phyloP scores from a whole-genome alignment of 2,888 invertebrate species.

The Leptopilina syphax region DNA sequence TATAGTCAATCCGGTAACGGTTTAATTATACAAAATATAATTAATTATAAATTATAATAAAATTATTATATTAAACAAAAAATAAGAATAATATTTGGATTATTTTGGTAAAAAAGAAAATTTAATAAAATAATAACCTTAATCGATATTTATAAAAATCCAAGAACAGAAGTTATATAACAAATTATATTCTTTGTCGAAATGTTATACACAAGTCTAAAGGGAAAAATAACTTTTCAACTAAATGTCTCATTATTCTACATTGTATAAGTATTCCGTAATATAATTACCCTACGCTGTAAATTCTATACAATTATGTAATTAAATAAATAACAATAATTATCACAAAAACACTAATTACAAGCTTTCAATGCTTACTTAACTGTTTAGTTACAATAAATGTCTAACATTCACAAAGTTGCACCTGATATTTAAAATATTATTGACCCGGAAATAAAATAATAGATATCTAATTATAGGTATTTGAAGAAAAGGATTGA shows the following conservation, averaged over 20 bases:
- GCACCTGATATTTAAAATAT: background rate
- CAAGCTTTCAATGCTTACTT: background rate
- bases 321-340: constrained; percentile 2
- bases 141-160: too few species aligned
- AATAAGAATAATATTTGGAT: too few species aligned
- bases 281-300: background rate
- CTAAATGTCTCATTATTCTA: constrained; percentile 2
- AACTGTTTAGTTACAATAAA: background rate
- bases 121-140: too few species aligned
- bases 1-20: too few species aligned
- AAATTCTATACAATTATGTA: background rate
- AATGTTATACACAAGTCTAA: too few species aligned
- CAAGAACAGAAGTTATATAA: too few species aligned
- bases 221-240: background rate
- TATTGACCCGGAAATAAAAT: background rate
- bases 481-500: background rate
- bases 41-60: too few species aligned
- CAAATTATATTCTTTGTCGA: too few species aligned
- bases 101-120: too few species aligned
- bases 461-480: background rate
- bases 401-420: constrained; percentile 7
- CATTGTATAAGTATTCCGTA: background rate
- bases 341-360: background rate
- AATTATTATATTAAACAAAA: too few species aligned
- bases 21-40: too few species aligned